These are phyloP conservation scores for Murina feae DNA, from an alignment of 2,113 vertebrate genomes.

Conservation along the genomic window DNA sequence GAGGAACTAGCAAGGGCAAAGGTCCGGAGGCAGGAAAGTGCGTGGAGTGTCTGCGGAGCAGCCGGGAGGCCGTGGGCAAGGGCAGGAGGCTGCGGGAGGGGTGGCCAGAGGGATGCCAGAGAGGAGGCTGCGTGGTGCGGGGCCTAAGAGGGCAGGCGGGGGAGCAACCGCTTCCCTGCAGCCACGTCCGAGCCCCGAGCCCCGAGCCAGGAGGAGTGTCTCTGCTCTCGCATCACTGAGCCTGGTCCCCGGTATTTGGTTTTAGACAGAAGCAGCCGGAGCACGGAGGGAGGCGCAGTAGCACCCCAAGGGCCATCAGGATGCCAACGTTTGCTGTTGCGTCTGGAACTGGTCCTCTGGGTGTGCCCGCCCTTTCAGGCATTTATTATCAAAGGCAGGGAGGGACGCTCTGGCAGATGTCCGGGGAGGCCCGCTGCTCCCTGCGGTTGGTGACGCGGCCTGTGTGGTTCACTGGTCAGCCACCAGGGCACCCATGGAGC, in stretches of 20 bases:
- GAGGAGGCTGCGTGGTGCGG: not conserved
- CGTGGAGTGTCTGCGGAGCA: not conserved
- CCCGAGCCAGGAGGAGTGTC: not conserved
- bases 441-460: not conserved
- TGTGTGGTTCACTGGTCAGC: not conserved
- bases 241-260: not conserved
- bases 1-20: not conserved
- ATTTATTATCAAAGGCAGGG: not conserved
- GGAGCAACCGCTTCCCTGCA: not conserved
- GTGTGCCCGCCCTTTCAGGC: not conserved
- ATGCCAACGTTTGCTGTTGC: not conserved
- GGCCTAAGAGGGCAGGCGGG: not conserved
- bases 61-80: not conserved
- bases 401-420: accelerated
- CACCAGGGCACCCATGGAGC: no score
- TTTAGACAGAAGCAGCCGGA: not conserved
- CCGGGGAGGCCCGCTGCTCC: not conserved
- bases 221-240: not conserved
- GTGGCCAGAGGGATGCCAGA: not conserved
- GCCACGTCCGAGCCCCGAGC: no score
- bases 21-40: not conserved
- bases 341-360: not conserved
- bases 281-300: not conserved
- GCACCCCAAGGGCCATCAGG: not conserved
- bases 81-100: not conserved